These are phyloP conservation scores for Adelges cooleyi DNA, from an alignment of 1,140 invertebrate genomes.

Conservation along the genomic window DNA sequence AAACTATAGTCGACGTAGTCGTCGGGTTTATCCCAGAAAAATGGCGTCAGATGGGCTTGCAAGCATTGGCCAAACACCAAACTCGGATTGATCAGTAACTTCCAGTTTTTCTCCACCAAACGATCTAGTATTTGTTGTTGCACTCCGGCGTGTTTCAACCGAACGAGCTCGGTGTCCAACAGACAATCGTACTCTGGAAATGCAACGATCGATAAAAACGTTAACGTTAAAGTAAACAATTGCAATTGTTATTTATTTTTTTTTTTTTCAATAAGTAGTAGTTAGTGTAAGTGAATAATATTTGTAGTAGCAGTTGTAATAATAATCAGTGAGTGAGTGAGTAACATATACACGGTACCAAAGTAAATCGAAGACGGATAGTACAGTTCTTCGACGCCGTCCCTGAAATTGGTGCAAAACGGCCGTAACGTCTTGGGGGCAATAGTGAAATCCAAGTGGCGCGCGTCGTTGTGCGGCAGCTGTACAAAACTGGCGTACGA, in stretches of 20 bases:
- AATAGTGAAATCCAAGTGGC: conserved; percentile 19
- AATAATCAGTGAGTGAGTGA: too few relatives aligned
- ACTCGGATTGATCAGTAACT: conserved; percentile 53
- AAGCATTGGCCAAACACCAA: conserved; percentile 49
- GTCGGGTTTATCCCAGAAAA: conserved; percentile 39
- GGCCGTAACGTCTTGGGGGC: neutral
- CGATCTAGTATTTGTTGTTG: conserved; percentile 53
- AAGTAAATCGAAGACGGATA: conserved; percentile 28
- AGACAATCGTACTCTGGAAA: conserved; percentile 43
- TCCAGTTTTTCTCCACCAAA: conserved; percentile 49
- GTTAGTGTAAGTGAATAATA: too few relatives aligned
- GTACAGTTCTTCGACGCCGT: conserved; percentile 16
- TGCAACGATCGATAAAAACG: too few relatives aligned
- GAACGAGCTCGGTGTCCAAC: conserved; percentile 40
- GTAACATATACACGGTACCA: too few relatives aligned
- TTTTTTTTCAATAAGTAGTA: neutral
- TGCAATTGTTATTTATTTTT: neutral
- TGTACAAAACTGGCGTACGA: conserved; percentile 16
- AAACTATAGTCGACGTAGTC: conserved; percentile 1
- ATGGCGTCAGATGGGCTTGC: conserved; percentile 50
- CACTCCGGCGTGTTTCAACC: conserved; percentile 48
- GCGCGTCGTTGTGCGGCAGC: neutral
- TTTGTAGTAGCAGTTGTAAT: too few relatives aligned
- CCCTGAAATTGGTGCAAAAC: conserved; percentile 7
- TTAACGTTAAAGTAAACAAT: too few relatives aligned